phyloP scores from a whole-genome alignment of 2,113 vertebrate genomes.

The Epinephelus moara region DNA sequence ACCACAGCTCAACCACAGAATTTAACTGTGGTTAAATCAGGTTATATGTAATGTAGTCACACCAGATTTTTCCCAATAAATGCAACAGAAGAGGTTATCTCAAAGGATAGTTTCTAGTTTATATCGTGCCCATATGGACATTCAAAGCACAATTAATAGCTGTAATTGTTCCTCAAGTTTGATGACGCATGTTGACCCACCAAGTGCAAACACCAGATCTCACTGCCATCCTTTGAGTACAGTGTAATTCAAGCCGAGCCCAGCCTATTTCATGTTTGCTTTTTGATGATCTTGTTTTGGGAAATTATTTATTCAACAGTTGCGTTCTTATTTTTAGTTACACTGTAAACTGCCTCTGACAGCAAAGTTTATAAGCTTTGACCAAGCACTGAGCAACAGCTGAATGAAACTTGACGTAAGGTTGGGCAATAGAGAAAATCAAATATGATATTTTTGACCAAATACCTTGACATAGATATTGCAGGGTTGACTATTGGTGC shows the following conservation, averaged over 20 bases:
- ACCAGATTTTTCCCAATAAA: neutral
- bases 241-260: too few species aligned
- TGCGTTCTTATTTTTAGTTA: neutral
- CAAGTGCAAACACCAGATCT: neutral
- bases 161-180: neutral
- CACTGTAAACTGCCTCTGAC: neutral
- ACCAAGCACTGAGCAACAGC: neutral
- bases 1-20: too few species aligned
- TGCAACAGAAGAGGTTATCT: neutral
- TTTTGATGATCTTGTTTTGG: neutral
- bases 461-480: too few species aligned
- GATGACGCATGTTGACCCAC: neutral
- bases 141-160: neutral
- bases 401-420: too few species aligned
- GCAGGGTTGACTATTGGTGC: too few species aligned
- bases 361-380: neutral
- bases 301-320: neutral
- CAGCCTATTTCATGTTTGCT: neutral
- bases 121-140: neutral
- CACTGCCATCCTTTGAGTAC: neutral
- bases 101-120: neutral
- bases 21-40: too few species aligned
- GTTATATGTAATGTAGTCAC: neutral
- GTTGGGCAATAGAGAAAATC: too few species aligned
- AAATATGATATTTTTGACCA: too few species aligned